Conservation (phyloP, 2,113 vertebrate species). For the Grammomys surdaster region DNA sequence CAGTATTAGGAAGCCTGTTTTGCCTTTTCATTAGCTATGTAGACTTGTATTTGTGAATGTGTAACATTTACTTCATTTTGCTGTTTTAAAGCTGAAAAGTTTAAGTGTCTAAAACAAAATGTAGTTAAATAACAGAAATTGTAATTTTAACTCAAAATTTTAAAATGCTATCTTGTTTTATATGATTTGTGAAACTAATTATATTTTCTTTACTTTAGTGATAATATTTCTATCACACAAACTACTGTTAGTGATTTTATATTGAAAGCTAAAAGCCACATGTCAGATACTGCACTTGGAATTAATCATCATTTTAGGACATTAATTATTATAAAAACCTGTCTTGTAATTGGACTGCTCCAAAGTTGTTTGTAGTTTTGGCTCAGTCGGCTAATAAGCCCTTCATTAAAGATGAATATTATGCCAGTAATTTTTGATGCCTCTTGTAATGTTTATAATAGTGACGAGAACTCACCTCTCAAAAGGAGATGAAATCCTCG, state of each 20-base stretch:
- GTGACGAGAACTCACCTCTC: neutral
- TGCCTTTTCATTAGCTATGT: neutral
- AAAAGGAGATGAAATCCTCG: neutral
- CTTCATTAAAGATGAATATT: constrained; percentile 6
- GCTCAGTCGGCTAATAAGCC: neutral
- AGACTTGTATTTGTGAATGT: neutral
- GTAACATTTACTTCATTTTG: constrained; percentile 11
- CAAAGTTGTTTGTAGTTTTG: neutral
- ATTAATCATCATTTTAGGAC: neutral
- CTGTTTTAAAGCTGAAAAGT: constrained; percentile 32
- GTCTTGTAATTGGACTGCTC: neutral
- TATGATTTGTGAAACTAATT: constrained; percentile 39
- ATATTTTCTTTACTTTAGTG: neutral
- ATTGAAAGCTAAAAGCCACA: constrained; percentile 40
- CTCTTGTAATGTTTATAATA: neutral
- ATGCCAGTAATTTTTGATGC: constrained; percentile 36
- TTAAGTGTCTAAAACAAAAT: constrained; percentile 48
- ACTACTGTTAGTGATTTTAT: neutral
- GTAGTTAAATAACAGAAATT: constrained; percentile 11
- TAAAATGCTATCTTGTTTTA: neutral
- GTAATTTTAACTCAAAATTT: constrained; percentile 28
- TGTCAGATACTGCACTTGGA: neutral
- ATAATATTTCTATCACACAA: neutral
- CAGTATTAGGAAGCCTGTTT: neutral
- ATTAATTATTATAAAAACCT: neutral